A percentile compares a stretch with the other conserved stretches of the same genome.
Evolutionary conservation across 2,113 vertebrate species (phyloP).

Genomic region (Burhinus oedicnemus): DNA sequence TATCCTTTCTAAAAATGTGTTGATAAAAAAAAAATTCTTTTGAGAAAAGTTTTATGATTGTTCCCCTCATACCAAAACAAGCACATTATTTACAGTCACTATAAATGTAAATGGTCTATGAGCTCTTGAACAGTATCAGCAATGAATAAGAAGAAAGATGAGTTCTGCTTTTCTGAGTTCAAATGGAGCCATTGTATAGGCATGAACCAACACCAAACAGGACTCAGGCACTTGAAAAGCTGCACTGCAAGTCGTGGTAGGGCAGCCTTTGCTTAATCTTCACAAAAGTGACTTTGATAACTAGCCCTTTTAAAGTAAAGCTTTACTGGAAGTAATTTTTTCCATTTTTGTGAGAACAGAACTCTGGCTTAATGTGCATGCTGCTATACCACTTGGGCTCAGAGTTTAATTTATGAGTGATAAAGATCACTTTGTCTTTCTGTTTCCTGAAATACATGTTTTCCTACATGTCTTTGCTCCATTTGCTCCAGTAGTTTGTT

Average conservation of each 20-base stretch:
- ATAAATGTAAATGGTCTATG: not conserved
- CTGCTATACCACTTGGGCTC: not conserved
- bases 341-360: not conserved
- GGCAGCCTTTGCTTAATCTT: not conserved
- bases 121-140: not conserved
- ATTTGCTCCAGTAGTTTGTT: not conserved
- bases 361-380: not conserved
- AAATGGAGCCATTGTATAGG: not conserved
- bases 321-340: not conserved
- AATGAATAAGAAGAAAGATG: not conserved
- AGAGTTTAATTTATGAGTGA: not conserved
- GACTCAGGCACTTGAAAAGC: not conserved
- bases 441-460: not conserved
- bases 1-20: not conserved
- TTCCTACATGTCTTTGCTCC: not conserved
- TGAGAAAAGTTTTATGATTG: not conserved
- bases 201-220: not conserved
- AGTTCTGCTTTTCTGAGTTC: not conserved
- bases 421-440: not conserved
- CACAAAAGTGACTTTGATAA: not conserved
- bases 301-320: not conserved
- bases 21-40: not conserved
- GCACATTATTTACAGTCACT: accelerated
- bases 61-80: not conserved
- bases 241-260: not conserved